Base-by-base conservation (phyloP, 2,888 invertebrate genomes). In the Peribatodes rhomboidaria region DNA sequence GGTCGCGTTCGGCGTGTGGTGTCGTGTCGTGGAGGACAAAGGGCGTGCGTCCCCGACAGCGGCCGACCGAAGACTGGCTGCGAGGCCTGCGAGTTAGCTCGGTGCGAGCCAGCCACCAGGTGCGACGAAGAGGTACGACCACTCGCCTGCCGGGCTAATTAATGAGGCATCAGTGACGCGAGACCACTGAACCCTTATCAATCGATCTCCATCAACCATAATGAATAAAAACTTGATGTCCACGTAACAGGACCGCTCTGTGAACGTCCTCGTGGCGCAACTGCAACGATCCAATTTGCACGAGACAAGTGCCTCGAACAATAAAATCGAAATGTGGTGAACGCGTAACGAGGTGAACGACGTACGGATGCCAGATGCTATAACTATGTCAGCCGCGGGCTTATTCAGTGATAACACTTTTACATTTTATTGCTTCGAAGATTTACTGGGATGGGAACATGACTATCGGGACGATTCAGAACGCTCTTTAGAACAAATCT, bases 21-120 rank as follows among this genome's bases (percentile, higher is more conserved):
- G 62, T 67, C 56, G 70, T 64, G 62, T 67, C 56, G 58, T 67
- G 67, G 78, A 76, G 81, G 83, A 80, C 81, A 67, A 81, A 87
- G 86, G 87, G 82, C 91, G 90, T 86, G 86, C 88, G 86, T 72
- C 86, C 82, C 79, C 80, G 77, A 70, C 84, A 78, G 78, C 87
- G 82, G 79, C 78, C 81, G 80, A 81, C 75, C 75, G 78, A 79
- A 80, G 81, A 92, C 91, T 71, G 71, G 68, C 68, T 39, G 49
- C 57, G 60, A 27, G 62, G 71, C 67, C 68, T 39, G 49, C 57
- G 60, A 27, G 62, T 54, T 53, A 61, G 64, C 71, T 31, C 49
- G 31, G 65, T 81, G 80, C 81, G 79, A 75, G 50, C 81, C 79
- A 75, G 44, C 80, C 78, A 82, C 80, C 86, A 87, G 86, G 87